phyloP scores from a whole-genome alignment of 2,113 vertebrate genomes.

The Lampris incognitus region DNA sequence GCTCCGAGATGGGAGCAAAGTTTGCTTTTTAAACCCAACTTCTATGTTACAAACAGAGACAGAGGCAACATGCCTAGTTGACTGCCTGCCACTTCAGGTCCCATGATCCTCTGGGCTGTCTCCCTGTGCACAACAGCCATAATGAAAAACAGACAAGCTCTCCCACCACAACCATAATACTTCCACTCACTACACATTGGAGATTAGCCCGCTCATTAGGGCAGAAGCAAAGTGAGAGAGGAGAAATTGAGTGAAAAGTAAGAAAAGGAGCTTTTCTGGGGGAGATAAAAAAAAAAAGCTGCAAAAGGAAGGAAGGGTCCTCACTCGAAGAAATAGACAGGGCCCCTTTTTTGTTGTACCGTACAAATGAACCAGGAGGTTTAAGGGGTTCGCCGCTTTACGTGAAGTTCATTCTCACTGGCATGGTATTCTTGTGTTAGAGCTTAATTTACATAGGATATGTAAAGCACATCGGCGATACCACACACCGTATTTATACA shows the following conservation, averaged over 20 bases:
- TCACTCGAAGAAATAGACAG: conserved; percentile 31
- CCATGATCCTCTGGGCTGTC: conserved; percentile 67
- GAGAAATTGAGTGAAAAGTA: conserved; percentile 39
- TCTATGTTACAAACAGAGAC: conserved; percentile 15
- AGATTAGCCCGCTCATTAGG: conserved; percentile 77
- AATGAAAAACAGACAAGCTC: conserved; percentile 76
- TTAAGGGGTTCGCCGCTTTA: conserved; percentile 39
- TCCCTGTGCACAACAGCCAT: conserved; percentile 53
- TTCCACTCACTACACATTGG: conserved; percentile 66
- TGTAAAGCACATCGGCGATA: conserved; percentile 12
- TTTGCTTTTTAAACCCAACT: conserved; percentile 28
- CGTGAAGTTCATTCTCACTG: conserved; percentile 18
- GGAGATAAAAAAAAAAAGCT: conserved; percentile 19
- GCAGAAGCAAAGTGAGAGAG: conserved; percentile 55
- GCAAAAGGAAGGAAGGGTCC: conserved; percentile 38
- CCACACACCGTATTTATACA: conserved; percentile 27
- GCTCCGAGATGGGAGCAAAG: neutral
- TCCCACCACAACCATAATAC: conserved; percentile 64
- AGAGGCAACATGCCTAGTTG: conserved; percentile 39
- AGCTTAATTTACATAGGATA: conserved; percentile 27
- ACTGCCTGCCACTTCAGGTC: conserved; percentile 42
- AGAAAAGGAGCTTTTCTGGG: conserved; percentile 44
- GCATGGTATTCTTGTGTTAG: neutral
- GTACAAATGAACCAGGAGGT: conserved; percentile 22
- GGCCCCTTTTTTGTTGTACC: conserved; percentile 32